Conservation (phyloP, 2,113 vertebrate species). For the Capricornis sumatraensis region DNA sequence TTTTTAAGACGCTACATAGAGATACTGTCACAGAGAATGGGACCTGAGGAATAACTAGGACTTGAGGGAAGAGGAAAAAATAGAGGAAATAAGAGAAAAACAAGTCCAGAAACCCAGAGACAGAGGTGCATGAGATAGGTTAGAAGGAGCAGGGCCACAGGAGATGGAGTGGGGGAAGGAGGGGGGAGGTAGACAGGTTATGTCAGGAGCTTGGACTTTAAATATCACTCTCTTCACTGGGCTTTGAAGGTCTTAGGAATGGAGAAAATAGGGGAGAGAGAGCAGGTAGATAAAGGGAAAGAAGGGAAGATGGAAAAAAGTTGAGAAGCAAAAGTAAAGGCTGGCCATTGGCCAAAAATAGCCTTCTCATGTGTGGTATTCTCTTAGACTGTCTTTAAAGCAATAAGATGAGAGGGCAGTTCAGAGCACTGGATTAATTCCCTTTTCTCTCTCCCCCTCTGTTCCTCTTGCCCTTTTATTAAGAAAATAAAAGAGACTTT, state of each 20-base stretch:
- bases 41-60: background rate
- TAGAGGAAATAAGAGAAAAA: background rate
- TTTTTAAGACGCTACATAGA: background rate
- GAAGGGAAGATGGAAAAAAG: background rate
- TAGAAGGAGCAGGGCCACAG: background rate
- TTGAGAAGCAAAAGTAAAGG: constrained; percentile 84
- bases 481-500: constrained; percentile 99
- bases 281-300: constrained; percentile 27
- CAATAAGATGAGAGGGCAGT: constrained; percentile 94
- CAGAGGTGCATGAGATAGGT: fast-evolving
- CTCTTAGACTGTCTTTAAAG: constrained; percentile 97
- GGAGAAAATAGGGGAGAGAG: background rate
- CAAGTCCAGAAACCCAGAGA: background rate
- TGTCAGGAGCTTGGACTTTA: background rate
- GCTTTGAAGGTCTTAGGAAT: background rate
- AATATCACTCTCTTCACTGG: background rate
- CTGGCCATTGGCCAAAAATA: constrained; percentile 85
- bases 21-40: background rate
- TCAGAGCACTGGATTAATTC: constrained; percentile 99
- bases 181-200: background rate
- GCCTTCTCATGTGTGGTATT: constrained; percentile 87
- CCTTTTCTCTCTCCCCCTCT: constrained; percentile 82
- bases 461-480: constrained; percentile 88
- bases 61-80: background rate
- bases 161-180: background rate